Percentiles rank a stretch among this genome's conserved stretches.
phyloP scores from a whole-genome alignment of 1,140 invertebrate species.

The Musca domestica region DNA sequence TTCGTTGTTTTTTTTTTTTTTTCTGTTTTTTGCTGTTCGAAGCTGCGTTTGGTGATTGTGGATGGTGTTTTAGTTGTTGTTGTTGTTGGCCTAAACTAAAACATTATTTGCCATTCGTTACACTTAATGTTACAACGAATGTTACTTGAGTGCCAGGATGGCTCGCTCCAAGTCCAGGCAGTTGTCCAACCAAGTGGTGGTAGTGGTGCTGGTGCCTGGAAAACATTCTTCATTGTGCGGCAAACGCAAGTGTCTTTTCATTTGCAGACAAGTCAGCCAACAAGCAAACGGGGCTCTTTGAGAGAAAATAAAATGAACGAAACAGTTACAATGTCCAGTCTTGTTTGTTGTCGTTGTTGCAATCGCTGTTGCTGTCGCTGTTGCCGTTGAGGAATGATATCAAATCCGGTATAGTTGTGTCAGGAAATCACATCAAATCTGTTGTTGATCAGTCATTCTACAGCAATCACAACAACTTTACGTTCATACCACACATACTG shows the following conservation, averaged over 20 bases:
- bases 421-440: slow-evolving; percentile 44
- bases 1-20: background rate
- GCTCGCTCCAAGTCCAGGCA: too few species aligned
- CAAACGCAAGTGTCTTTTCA: slow-evolving; percentile 9
- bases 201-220: background rate
- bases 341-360: too few species aligned
- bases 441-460: slow-evolving; percentile 21
- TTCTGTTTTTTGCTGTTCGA: too few species aligned
- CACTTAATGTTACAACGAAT: slow-evolving; percentile 15
- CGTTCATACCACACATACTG: background rate
- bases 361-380: slow-evolving; percentile 6
- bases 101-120: slow-evolving; percentile 33
- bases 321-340: background rate
- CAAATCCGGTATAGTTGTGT: slow-evolving; percentile 23
- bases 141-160: background rate
- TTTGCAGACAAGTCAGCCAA: too few species aligned
- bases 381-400: slow-evolving; percentile 17
- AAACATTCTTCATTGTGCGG: slow-evolving; percentile 1
- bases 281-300: background rate
- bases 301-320: too few species aligned
- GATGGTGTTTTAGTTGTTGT: too few species aligned
- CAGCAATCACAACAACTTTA: background rate
- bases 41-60: too few species aligned
- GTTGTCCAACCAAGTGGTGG: background rate
- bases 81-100: too few species aligned